Evolutionary conservation across 1,140 invertebrate species (phyloP), one percentile per base, ranked within the genome.

Genomic region (Drosophila kepulauana): DNA sequence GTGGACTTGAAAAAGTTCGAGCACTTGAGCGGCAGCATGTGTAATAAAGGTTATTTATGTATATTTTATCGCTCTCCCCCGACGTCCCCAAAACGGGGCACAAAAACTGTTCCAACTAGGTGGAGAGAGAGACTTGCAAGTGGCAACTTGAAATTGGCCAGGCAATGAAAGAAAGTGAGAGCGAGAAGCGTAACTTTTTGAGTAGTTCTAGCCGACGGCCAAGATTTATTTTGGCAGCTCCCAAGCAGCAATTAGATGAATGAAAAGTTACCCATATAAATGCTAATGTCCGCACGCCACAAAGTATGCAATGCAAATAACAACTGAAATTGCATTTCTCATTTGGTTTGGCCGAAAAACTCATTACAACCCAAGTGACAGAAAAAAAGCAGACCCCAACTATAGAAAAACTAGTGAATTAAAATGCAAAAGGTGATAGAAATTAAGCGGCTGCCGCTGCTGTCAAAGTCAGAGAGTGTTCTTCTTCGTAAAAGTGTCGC

Each of bases 31-130:
- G 75, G 81, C 82, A 85, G 85, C 85, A 88, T 89, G 85, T 88
- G 85, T 88, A 88, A 88, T 88, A 88, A 88, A 88, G 85, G 85
- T 89, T 88, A 88, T 88, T 88, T 89, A 88, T 88, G 85, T 88
- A 89, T 88, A 89, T 89, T 81, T 88, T 89, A 89, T 78, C 84
- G 73, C 58, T 71, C 16, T 59, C 1, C 25, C 16, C 30, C 13
- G 10, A 5, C 3, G 2, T 38, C 41, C 38, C n/a, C 43, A 49
- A 3, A 2, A 7, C 35, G 48, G 52, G 46, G 35, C 41, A 41
- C 38, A 41, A n/a, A 41, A 41, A 33, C 30, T 43, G 33, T 45
- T 57, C 7, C 41, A 16, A 16, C 41, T 38, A 33, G 5, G 35
- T 38, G 35, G 7, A 30, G 30, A 33, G 30, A 5, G 10, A 5